These are phyloP conservation scores for Oxycera nigricornis DNA, from an alignment of 2,888 invertebrate genomes.

Conservation along the genomic window DNA sequence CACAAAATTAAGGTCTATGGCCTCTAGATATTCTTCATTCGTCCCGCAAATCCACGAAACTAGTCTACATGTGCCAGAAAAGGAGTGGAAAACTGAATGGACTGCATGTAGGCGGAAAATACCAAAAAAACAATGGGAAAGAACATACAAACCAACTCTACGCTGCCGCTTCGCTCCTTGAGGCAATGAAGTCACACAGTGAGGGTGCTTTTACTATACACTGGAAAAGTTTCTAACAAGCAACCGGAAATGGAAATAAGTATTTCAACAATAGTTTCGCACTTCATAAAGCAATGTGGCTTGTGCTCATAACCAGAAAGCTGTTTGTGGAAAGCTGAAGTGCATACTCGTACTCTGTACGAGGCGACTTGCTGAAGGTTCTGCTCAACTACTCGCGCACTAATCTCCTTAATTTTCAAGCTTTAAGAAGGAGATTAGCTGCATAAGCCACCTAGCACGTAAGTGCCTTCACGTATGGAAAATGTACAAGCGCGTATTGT, in stretches of 20 bases:
- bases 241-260: conserved; percentile 25
- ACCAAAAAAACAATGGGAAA: background rate
- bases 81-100: background rate
- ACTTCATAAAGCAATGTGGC: conserved; percentile 1
- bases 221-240: conserved; percentile 23
- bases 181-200: background rate
- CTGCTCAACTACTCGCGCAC: background rate
- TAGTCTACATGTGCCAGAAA: background rate
- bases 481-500: conserved; percentile 6
- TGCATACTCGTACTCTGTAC: background rate
- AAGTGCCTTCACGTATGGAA: conserved; percentile 9
- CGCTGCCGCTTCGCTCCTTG: background rate
- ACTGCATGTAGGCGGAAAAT: background rate
- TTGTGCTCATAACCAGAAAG: background rate
- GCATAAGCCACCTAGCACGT: background rate
- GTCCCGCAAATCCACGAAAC: background rate
- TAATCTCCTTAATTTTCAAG: background rate
- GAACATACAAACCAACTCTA: background rate
- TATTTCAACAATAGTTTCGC: conserved; percentile 19
- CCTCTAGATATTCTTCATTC: conserved; percentile 12
- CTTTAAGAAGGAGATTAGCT: background rate
- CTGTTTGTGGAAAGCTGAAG: conserved; percentile 1
- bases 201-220: conserved; percentile 4
- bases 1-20: conserved; percentile 25
- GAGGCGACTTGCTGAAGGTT: background rate